Base-by-base conservation (phyloP, 2,888 invertebrate genomes). In the Drosophila emarginata region DNA sequence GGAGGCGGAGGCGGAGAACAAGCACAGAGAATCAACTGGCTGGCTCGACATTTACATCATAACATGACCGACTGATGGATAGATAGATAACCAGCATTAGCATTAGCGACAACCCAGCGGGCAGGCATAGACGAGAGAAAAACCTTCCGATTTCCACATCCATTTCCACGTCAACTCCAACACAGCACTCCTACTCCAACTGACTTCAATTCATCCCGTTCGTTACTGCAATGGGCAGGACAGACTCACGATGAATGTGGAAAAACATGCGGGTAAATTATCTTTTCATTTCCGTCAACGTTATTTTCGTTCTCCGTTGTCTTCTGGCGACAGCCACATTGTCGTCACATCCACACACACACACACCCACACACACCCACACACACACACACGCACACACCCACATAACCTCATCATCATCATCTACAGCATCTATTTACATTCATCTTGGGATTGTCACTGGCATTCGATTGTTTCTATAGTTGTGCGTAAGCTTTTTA, bases 201-300 rank as follows among this genome's bases (percentile, higher is more conserved):
- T 32, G 50, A 45, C 45, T 45, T 18, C 45, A 21, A 45, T 21
- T 45, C 21, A 36, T 15, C 54, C 53, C 15, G 54, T 32, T 58
- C 39, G 58, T 62, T 53, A 54, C 32, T 52, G 59, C 36, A 64
- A 59, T 54, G 77, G 67, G 76, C 67, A 68, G 69, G 67, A 59
- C 68, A 67, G 67, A 59, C 68, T 58, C 50, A 53, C 59, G 71
- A 64, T 77, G 78, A 45, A 72, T 73, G 78, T 60, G 69, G 69
- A 71, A 72, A 71, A 72, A 79, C 81, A 85, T 87, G 84, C 82
- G 85, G 85, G 87, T 85, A 84, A 85, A 85, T 85, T 85, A 85
- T 87, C 87, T 84, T 84, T 87, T 84, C 84, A 85, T 81, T 87
- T 85, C 72, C 76, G 72, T 73, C 67, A 69, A 61, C 61, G 65